A percentile compares a stretch with the other conserved stretches of the same genome.
Evolutionary conservation across 2,888 invertebrate genomes (phyloP).

Genomic region (Tuta absoluta): DNA sequence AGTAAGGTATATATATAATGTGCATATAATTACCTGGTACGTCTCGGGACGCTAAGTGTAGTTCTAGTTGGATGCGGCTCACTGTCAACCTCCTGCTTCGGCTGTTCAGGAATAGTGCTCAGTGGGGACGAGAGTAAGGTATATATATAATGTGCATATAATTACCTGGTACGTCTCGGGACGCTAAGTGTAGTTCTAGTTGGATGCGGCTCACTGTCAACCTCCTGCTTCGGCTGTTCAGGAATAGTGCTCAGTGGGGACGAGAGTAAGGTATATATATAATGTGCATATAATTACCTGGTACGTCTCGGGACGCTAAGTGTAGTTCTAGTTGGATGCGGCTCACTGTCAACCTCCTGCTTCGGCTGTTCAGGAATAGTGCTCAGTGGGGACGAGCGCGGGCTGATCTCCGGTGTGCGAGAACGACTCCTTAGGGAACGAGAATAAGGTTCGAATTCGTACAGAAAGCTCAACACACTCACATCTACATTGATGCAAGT

Average conservation of each 20-base stretch:
- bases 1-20: not conserved
- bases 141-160: not conserved
- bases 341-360: slow-evolving; percentile 53
- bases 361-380: slow-evolving; percentile 59
- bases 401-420: slow-evolving; percentile 65
- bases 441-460: not conserved
- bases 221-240: slow-evolving; percentile 58
- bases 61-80: slow-evolving; percentile 48
- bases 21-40: slow-evolving; percentile 44
- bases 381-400: slow-evolving; percentile 53
- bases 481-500: not conserved
- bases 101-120: slow-evolving; percentile 55
- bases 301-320: slow-evolving; percentile 48
- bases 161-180: slow-evolving; percentile 51
- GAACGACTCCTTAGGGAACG: slow-evolving; percentile 41
- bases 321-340: slow-evolving; percentile 43
- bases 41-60: slow-evolving; percentile 47
- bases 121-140: not conserved
- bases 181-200: slow-evolving; percentile 43
- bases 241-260: slow-evolving; percentile 53
- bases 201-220: slow-evolving; percentile 51
- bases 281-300: slow-evolving; percentile 42
- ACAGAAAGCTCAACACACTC: not conserved
- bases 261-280: not conserved
- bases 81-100: slow-evolving; percentile 51